phyloP scores from a whole-genome alignment of 2,888 invertebrate genomes.

The Endomychus coccineus region DNA sequence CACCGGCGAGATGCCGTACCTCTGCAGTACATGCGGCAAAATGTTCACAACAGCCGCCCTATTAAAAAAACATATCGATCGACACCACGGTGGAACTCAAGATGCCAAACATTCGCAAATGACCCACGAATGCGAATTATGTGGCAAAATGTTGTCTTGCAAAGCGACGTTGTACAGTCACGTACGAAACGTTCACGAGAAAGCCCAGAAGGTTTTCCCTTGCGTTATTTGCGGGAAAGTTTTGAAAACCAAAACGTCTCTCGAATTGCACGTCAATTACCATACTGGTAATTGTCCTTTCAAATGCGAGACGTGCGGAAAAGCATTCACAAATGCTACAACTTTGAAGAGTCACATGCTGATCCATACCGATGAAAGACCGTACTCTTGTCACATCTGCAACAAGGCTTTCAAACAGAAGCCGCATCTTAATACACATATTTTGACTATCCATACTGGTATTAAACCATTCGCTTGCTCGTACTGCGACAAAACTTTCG shows the following conservation, averaged over 20 bases:
- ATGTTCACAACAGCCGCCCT: slow-evolving; percentile 9
- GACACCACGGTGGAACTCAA: slow-evolving; percentile 6
- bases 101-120: background rate
- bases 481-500: slow-evolving; percentile 14
- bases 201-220: slow-evolving; percentile 8
- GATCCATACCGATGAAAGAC: slow-evolving; percentile 15
- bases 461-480: slow-evolving; percentile 10
- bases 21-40: slow-evolving; percentile 13
- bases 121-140: slow-evolving; percentile 13
- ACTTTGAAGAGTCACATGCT: slow-evolving; percentile 14
- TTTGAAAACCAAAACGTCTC: slow-evolving; percentile 12
- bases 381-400: slow-evolving; percentile 11
- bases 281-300: slow-evolving; percentile 15
- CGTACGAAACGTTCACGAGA: slow-evolving; percentile 13
- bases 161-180: slow-evolving; percentile 14
- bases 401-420: slow-evolving; percentile 14
- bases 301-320: slow-evolving; percentile 13
- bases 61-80: slow-evolving; percentile 12
- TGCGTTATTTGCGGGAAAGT: slow-evolving; percentile 15
- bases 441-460: slow-evolving; percentile 12
- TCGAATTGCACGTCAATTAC: slow-evolving; percentile 12
- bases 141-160: slow-evolving; percentile 11
- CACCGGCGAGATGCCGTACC: background rate
- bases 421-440: slow-evolving; percentile 14
- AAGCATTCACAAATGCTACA: slow-evolving; percentile 14